phyloP scores from a whole-genome alignment of 2,888 invertebrate genomes.

The Pristionchus entomophagus region DNA sequence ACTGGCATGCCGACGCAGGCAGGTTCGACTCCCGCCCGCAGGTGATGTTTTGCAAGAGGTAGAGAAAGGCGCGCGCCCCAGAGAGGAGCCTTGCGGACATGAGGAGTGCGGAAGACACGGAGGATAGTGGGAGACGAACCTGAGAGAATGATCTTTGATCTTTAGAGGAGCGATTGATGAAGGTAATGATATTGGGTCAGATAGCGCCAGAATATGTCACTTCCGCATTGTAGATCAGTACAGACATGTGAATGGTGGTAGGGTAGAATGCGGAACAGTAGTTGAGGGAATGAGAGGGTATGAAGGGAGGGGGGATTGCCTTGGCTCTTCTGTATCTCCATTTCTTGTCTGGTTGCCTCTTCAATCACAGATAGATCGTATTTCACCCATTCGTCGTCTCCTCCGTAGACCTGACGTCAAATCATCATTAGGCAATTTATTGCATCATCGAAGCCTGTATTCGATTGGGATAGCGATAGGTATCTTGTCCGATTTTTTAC shows the following conservation, averaged over 20 bases:
- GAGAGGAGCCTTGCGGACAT: constrained; percentile 75
- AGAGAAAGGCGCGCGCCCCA: too few relatives aligned
- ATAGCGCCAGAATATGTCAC: background rate
- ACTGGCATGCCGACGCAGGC: too few relatives aligned
- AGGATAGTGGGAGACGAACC: constrained; percentile 21
- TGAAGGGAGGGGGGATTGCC: background rate
- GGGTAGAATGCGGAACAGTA: too few relatives aligned
- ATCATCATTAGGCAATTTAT: background rate
- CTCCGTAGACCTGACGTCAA: background rate
- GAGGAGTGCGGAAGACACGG: constrained; percentile 60
- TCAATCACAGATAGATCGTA: constrained; percentile 63
- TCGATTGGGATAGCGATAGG: too few relatives aligned
- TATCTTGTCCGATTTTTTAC: too few relatives aligned
- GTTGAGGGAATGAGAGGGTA: background rate
- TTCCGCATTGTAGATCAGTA: too few relatives aligned
- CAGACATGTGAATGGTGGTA: background rate
- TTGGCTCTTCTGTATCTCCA: background rate
- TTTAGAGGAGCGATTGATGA: too few relatives aligned
- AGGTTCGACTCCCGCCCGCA: too few relatives aligned
- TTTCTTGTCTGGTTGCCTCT: constrained; percentile 29
- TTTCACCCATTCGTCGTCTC: constrained; percentile 47
- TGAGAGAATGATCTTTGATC: background rate
- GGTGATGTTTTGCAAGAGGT: too few relatives aligned
- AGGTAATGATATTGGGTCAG: too few relatives aligned
- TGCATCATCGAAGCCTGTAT: too few relatives aligned